These are phyloP conservation scores for Enoplosus armatus DNA, from an alignment of 2,797 vertebrate species.

Conservation along the genomic window DNA sequence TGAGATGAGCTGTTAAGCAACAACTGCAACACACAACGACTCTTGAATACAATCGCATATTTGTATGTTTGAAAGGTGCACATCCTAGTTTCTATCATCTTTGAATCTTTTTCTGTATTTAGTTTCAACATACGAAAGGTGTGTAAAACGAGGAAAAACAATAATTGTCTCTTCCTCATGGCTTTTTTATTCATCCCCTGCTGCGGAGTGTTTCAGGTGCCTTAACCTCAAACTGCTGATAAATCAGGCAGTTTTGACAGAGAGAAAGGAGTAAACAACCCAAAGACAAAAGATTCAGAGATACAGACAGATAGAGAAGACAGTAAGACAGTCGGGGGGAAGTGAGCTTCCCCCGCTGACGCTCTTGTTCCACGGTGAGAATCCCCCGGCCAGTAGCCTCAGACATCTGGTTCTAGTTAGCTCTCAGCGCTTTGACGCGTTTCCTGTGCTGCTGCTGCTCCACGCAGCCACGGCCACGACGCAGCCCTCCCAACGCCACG, in stretches of 20 bases:
- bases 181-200: conserved; percentile 29
- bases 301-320: conserved; percentile 53
- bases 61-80: neutral
- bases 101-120: conserved; percentile 4
- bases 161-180: neutral
- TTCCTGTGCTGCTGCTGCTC: conserved; percentile 85
- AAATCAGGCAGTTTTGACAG: conserved; percentile 34
- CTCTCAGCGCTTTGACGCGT: conserved; percentile 84
- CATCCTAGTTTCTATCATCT: conserved; percentile 7
- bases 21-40: neutral
- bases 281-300: conserved; percentile 59
- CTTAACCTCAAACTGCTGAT: conserved; percentile 40
- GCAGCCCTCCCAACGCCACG: conserved; percentile 79
- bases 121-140: neutral
- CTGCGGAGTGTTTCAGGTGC: conserved; percentile 14
- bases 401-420: conserved; percentile 90
- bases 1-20: conserved; percentile 38
- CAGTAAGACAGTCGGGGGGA: conserved; percentile 67
- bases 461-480: conserved; percentile 77
- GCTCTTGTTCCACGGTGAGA: conserved; percentile 87
- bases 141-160: too few species aligned
- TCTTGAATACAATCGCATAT: neutral
- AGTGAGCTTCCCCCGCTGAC: conserved; percentile 79
- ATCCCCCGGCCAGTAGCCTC: conserved; percentile 84
- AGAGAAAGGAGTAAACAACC: conserved; percentile 32